Evolutionary conservation across 2,888 invertebrate genomes (phyloP).

Genomic region (Trilocha varians): DNA sequence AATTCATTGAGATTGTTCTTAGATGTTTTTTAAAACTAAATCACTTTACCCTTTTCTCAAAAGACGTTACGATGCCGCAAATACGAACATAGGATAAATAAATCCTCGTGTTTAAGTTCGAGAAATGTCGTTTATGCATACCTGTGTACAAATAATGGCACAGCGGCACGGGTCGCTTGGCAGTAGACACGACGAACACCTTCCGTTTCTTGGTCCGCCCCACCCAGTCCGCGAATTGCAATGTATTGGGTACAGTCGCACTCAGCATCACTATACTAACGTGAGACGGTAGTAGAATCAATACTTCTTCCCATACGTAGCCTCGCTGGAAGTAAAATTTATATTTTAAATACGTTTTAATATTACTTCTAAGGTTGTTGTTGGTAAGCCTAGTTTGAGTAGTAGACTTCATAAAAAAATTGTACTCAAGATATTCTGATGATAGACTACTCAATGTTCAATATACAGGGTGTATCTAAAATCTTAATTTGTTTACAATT

Average conservation of each 20-base stretch:
- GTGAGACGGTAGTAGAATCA: conserved; percentile 94
- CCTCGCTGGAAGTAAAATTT: conserved; percentile 78
- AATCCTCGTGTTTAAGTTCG: not conserved
- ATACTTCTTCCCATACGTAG: conserved; percentile 99
- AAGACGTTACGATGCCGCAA: too few species aligned
- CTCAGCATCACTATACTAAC: conserved; percentile 97
- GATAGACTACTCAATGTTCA: too few species aligned
- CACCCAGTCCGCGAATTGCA: conserved; percentile 96
- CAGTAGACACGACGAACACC: conserved; percentile 94
- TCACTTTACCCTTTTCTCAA: too few species aligned
- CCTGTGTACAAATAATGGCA: conserved; percentile 95
- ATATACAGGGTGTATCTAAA: too few species aligned
- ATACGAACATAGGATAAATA: not conserved
- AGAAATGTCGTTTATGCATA: conserved; percentile 4
- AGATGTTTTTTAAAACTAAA: too few species aligned
- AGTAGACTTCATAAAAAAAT: too few species aligned
- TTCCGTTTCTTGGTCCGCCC: conserved; percentile 89
- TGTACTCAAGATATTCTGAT: too few species aligned
- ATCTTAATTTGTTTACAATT: too few species aligned
- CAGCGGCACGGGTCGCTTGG: conserved; percentile 94
- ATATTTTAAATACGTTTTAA: not conserved
- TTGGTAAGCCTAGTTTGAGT: too few species aligned
- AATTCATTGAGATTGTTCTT: too few species aligned
- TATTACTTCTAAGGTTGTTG: too few species aligned
- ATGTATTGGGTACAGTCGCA: conserved; percentile 97